Evolutionary conservation across 2,888 invertebrate species (phyloP), one percentile per base, ranked within the genome.

Genomic region (Parnassius mnemosyne): DNA sequence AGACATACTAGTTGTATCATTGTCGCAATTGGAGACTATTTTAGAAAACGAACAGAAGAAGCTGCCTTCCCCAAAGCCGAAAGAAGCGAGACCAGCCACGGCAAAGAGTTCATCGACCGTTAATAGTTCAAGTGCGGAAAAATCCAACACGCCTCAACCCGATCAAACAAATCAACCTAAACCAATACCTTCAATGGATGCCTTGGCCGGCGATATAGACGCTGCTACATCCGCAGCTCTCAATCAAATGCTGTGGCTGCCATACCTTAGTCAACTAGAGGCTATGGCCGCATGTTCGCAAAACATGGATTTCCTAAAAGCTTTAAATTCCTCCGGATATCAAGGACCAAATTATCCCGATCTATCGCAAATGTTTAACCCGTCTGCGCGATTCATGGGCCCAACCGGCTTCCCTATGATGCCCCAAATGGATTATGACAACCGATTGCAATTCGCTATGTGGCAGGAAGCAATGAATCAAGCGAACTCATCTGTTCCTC

Each of bases 211-310:
- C 57, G 95, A 95, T 64, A 93, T 95, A 52, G 94, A 95, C 73
- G 93, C 94, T 0, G 95, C 95, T 0, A 94, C 94, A 2, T 92
- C 94, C 54, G 94, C 94, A 0, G 93, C 95, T 3, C 88, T 95
- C 56, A 94, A 94, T 73, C 95, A 95, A 76, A 95, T 95, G 94
- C 79, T 95, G 68, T 95, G 95, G 95, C 80, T 95, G 57, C 95
- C 95, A 0, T 95, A 95, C 74, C 75, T 94, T 52, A 93, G 92
- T 70, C 94, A 94, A 74, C 78, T 94, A 60, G 94, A 94, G 74
- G 91, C 92, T 10, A 92, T 93, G 80, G 92, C 89, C 81, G 93
- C 88, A 57, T 93, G 88, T 78, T 87, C 92, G 63, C 90, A 92
- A 71, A 93, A 89, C 70, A 84, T 92, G 67, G 94, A 94, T 58